Evolutionary conservation across 2,888 invertebrate genomes (phyloP), one percentile per base, ranked within the genome.

Genomic region (Tetramorium bicarinatum): DNA sequence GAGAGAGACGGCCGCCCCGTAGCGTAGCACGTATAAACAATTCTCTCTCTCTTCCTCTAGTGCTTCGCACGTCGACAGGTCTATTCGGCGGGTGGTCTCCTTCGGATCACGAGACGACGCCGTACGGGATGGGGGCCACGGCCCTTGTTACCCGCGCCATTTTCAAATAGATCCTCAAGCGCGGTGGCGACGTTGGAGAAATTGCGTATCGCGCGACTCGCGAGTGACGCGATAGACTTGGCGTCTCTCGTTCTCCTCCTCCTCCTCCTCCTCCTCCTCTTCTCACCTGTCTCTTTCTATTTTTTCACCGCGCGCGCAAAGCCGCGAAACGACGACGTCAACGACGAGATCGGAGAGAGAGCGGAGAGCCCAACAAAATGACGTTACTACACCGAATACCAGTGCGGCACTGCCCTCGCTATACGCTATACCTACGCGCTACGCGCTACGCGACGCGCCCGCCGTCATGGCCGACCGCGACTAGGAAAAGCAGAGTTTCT

Each of bases 81-180:
- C 18, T 6, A n/a, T 64, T 88, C 87, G 91, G 91, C 91, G 91
- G 91, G 91, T 21, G 25, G 41, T 92, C 91, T 92, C 91, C 90
- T 91, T 90, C 88, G 91, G 88, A 91, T 90, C 89, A 91, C 90
- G 91, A 89, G 88, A 87, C 89, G 91, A 93, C 92, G 93, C 92
- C 88, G 87, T 81, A 87, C 77, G 72, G 41, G 44, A 44, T 89
- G 88, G 52, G 52, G 54, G 84, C 91, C 92, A 88, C 90, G 85
- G 88, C 90, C 88, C 91, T 89, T 85, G 15, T 47, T 59, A 84
- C 85, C 69, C 87, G 87, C 89, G 90, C 87, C 89, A 91, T 92
- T 90, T 92, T 88, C 90, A 93, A 93, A 91, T 91, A 93, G 92
- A 93, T 87, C 93, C 90, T 56, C 29, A 25, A 25, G 47, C 56